Evolutionary conservation across 2,113 vertebrate species (phyloP).

Genomic region (Eretmochelys imbricata): DNA sequence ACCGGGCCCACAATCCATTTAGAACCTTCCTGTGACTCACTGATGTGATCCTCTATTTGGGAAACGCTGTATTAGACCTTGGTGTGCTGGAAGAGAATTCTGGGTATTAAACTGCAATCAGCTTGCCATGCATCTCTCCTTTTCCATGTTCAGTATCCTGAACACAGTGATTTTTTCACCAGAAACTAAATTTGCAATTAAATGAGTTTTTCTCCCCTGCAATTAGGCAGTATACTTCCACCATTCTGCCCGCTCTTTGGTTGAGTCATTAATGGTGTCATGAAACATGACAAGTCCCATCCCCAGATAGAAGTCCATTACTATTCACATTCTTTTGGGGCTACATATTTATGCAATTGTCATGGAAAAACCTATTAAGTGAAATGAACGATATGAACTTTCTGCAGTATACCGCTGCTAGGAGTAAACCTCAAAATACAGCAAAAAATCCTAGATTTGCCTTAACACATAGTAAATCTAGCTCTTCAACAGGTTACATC

Average conservation of each 20-base stretch:
- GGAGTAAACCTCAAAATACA: background rate
- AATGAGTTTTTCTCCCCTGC: background rate
- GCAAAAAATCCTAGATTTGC: background rate
- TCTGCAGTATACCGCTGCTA: background rate
- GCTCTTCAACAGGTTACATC: background rate
- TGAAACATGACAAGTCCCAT: background rate
- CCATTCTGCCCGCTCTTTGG: background rate
- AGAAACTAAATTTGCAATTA: too few relatives aligned
- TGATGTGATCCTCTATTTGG: too few relatives aligned
- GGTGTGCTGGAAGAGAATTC: too few relatives aligned
- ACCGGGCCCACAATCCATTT: too few relatives aligned
- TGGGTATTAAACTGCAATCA: too few relatives aligned
- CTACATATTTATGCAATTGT: background rate
- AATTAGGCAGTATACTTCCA: background rate
- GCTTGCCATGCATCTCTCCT: too few relatives aligned
- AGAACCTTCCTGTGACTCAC: too few relatives aligned
- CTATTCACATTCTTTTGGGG: background rate
- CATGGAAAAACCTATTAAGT: constrained; percentile 4
- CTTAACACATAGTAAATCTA: background rate
- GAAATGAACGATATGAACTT: background rate
- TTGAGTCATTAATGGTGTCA: background rate
- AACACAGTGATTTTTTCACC: too few relatives aligned
- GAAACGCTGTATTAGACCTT: too few relatives aligned
- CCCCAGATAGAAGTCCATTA: background rate
- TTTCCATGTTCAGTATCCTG: too few relatives aligned